Base-by-base conservation (phyloP, 2,113 vertebrate genomes). In the Microcebus lehilahytsara region DNA sequence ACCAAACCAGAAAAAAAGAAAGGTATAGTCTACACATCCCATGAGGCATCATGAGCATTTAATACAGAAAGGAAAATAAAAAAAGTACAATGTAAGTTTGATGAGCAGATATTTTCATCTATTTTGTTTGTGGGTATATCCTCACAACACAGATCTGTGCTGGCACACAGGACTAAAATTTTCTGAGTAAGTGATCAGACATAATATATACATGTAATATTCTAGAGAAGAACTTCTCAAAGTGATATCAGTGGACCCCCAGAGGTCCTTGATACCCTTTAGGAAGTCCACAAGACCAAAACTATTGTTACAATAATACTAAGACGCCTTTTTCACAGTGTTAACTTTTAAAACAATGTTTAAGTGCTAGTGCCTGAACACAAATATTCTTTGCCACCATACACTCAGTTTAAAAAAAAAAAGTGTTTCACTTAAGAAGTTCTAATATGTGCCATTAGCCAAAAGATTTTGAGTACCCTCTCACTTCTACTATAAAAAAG, bases 401-500 rank as follows among this genome's bases (percentile, higher is more conserved):
- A 67, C 6, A 77, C 32, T 25, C 7, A 93, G 34, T 69, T 75
- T 2, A 56, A 85, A 71, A 81, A 74, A 23, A 56, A 51, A 89
- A 64, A 56, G 32, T 0, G 13, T 85, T 83, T 96, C 37, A 37
- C n/a, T 51, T 87, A 80, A 84, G n/a, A 80, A 84, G n/a, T 84
- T 94, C 85, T 91, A 75, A 17, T 60, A 79, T 78, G 37, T 96
- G 30, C 51, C 53, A 78, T 53, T 49, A 85, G 40, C 20, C 78
- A 67, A 87, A 95, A 91, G 64, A 88, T 62, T 92, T 72, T 69
- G 64, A 86, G 46, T 25, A 81, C 6, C 23, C 23, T 90, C 25
- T 46, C 2, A 74, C 53, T 96, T 77, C 71, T 74, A 25, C 49
- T 97, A 92, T 91, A 80, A 92, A 86, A 90, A 67, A 92, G 34